Evolutionary conservation across 2,113 vertebrate genomes (phyloP), one percentile per base, ranked within the genome.

Genomic region (Lophotis ruficrista): DNA sequence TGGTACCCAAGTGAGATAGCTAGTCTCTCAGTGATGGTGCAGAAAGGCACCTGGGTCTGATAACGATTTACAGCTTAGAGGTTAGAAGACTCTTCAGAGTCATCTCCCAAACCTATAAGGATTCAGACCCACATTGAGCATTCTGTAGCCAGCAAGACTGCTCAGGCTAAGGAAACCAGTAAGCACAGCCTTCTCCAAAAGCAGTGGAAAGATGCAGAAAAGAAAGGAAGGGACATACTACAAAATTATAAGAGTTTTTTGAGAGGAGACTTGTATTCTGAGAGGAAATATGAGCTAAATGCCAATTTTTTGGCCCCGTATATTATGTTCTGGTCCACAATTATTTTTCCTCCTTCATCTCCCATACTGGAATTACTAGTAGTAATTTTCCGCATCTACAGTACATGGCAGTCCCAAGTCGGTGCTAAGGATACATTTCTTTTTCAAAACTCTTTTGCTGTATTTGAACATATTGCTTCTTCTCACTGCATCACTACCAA

Each of bases 101-200:
- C 27, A 45, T 28, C 21, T 50, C 24, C 17, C 24, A 73, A 28
- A 4, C 21, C 54, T 43, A 5, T 31, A 23, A 48, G 35, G 27
- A 58, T 82, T 58, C 48, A 78, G n/a, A 58, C 9, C 14, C 21
- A 33, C 0, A 0, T 53, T 35, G 11, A 53, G 14, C 4, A 33
- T 38, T 17, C 51, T 56, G 14, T 19, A 64, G 12, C 43, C 27
- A 48, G 38, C 5, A 82, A 71, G 27, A n/a, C 27, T 60, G 18
- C 17, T 66, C 8, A 1, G n/a, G 3, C 60, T n/a, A 45, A 27
- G 30, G 16, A 83, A n/a, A 43, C 8, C 0, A 4, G 48, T 24
- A 61, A 81, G 10, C 14, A 60, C 38, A 62, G 6, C 16, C 8
- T 56, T 48, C 45, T 79, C 53, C 48, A 75, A 66, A 76, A 82